These are phyloP conservation scores for Narcine bancroftii DNA, from an alignment of 2,113 vertebrate genomes.

Conservation along the genomic window DNA sequence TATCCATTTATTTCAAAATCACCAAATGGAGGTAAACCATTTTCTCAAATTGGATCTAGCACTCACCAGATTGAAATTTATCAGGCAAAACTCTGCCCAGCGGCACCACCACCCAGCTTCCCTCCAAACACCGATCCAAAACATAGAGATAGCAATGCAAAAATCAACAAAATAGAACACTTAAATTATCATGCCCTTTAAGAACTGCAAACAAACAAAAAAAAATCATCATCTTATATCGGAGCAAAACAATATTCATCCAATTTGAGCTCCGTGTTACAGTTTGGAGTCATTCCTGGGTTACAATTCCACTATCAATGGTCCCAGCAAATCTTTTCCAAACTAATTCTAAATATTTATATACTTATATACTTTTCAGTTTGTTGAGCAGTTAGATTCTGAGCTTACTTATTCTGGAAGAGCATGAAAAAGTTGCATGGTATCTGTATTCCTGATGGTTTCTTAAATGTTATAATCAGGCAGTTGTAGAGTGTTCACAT, in stretches of 20 bases:
- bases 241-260: neutral
- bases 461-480: no score
- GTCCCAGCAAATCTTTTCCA: neutral
- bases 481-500: no score
- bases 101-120: no score
- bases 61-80: no score
- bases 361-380: neutral
- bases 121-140: neutral
- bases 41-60: no score
- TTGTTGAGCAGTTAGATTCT: neutral
- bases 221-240: neutral
- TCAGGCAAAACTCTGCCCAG: no score
- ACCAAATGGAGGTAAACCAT: neutral
- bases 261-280: neutral
- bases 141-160: neutral
- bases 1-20: neutral
- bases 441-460: no score
- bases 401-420: no score
- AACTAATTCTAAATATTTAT: neutral
- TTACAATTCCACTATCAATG: neutral
- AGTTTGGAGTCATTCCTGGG: neutral
- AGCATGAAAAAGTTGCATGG: no score
- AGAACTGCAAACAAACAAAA: neutral
- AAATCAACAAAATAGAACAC: neutral
- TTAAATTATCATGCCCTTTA: neutral